A percentile compares a stretch with the other conserved stretches of the same genome.
phyloP scores from a whole-genome alignment of 1,140 invertebrate species.

The Bombus vancouverensis region DNA sequence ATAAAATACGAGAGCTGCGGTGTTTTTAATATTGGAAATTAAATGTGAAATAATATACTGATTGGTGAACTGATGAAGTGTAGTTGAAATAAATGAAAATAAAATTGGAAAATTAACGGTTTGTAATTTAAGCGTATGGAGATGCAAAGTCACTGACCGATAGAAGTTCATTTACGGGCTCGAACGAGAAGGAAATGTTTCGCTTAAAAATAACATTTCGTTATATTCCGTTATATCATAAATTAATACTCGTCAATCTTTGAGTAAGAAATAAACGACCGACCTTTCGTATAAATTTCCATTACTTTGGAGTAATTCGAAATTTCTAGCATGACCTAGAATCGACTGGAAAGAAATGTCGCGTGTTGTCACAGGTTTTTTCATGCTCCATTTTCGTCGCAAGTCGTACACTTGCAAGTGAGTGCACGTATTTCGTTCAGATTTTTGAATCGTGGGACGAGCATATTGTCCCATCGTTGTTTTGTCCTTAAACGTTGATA shows the following conservation, averaged over 20 bases:
- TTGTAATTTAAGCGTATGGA: conserved; percentile 13
- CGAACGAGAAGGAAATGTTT: background rate
- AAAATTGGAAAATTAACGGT: conserved; percentile 5
- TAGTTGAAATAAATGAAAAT: conserved; percentile 1
- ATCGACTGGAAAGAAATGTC: background rate
- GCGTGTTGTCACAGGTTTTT: background rate
- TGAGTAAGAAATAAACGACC: background rate
- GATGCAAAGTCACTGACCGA: background rate
- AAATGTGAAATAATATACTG: conserved; percentile 10
- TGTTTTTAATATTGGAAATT: background rate
- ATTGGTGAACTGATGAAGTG: background rate
- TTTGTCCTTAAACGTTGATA: background rate
- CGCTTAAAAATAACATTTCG: background rate
- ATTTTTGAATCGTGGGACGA: background rate
- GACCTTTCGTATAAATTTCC: background rate
- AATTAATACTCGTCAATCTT: background rate
- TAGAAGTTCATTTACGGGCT: background rate
- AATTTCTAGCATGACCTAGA: background rate
- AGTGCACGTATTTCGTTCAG: background rate
- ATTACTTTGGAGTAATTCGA: background rate
- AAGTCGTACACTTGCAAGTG: no score
- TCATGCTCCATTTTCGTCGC: background rate
- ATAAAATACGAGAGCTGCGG: background rate
- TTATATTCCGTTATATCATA: background rate
- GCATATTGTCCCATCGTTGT: background rate